A percentile compares a stretch with the other conserved stretches of the same genome.
Conservation (phyloP, 2,797 vertebrate species). For the Channa striata region DNA sequence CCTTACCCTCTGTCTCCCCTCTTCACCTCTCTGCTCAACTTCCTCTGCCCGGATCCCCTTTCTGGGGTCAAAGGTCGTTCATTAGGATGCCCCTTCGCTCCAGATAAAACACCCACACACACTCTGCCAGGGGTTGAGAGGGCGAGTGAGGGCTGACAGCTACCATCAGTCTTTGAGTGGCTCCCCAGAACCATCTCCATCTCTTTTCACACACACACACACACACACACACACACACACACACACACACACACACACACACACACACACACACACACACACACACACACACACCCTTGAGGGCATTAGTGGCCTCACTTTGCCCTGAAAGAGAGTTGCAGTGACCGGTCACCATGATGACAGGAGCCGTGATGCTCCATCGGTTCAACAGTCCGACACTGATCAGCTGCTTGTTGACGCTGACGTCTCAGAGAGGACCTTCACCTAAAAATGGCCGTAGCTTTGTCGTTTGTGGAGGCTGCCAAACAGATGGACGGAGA, state of each 20-base stretch:
- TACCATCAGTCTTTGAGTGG: conserved; percentile 71
- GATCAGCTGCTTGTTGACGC: not conserved
- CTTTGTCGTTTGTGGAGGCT: not conserved
- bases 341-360: conserved; percentile 67
- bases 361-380: conserved; percentile 39
- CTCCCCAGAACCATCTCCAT: conserved; percentile 26
- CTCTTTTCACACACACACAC: conserved; percentile 22
- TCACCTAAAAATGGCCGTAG: not conserved
- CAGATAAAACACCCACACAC: conserved; percentile 63
- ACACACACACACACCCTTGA: conserved; percentile 39
- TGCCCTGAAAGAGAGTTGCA: conserved; percentile 63
- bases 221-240: conserved; percentile 20
- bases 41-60: conserved; percentile 81
- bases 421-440: not conserved
- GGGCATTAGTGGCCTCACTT: conserved; percentile 66
- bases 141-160: conserved; percentile 66
- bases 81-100: conserved; percentile 73
- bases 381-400: conserved; percentile 7
- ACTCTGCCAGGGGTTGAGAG: conserved; percentile 52
- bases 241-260: conserved; percentile 33
- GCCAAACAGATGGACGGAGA: not conserved
- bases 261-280: conserved; percentile 32
- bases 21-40: conserved; percentile 78
- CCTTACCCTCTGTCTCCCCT: conserved; percentile 67
- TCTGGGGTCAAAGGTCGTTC: conserved; percentile 79